Evolutionary conservation across 2,797 vertebrate species (phyloP).

Genomic region (Scyliorhinus canicula): DNA sequence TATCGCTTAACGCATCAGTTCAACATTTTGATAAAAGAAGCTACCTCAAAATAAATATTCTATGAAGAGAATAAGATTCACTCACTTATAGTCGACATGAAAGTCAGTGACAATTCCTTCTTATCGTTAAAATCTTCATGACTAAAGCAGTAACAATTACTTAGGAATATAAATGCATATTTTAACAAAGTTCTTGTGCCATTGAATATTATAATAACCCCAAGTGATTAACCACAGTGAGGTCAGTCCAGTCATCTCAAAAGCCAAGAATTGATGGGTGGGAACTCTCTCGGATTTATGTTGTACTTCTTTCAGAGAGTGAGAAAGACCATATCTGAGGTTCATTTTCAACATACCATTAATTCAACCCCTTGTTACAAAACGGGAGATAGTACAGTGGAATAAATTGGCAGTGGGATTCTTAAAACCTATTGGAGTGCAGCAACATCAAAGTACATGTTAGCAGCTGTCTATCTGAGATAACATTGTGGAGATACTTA

Average conservation of each 20-base stretch:
- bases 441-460: background rate
- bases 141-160: background rate
- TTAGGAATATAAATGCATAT: background rate
- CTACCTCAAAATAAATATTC: background rate
- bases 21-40: background rate
- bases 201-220: background rate
- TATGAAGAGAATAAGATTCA: background rate
- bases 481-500: slow-evolving; percentile 3
- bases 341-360: background rate
- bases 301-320: background rate
- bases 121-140: background rate
- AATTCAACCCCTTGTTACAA: background rate
- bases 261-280: background rate
- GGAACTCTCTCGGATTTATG: background rate
- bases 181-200: background rate
- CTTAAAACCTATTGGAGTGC: background rate
- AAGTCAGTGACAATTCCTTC: background rate
- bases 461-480: background rate
- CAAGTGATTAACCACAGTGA: background rate
- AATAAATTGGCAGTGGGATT: background rate
- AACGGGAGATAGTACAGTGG: background rate
- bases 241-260: background rate
- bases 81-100: background rate
- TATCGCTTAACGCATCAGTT: background rate
- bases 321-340: background rate